These are phyloP conservation scores for Dascyllus trimaculatus DNA, from an alignment of 2,113 vertebrate genomes.

Conservation along the genomic window DNA sequence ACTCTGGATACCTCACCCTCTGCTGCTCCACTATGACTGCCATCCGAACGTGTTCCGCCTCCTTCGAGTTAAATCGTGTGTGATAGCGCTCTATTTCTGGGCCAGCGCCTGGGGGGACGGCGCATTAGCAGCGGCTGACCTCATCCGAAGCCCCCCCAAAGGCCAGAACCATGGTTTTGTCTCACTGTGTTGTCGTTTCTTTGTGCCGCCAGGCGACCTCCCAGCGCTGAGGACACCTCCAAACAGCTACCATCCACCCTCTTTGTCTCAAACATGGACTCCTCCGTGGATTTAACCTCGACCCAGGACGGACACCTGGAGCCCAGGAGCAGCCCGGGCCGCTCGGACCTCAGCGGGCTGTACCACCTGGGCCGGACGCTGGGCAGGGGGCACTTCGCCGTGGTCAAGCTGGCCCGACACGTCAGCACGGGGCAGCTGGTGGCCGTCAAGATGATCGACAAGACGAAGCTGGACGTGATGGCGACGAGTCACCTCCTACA, in stretches of 20 bases:
- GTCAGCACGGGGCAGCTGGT: constrained; percentile 90
- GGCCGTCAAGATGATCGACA: constrained; percentile 93
- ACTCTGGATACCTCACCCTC: no score
- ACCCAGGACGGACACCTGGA: constrained; percentile 69
- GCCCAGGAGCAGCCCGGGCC: constrained; percentile 72
- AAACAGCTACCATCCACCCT: not conserved
- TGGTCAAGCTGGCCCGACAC: constrained; percentile 90
- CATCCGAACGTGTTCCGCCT: no score
- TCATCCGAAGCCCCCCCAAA: no score
- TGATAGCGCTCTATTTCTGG: constrained; percentile 31
- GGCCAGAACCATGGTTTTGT: no score
- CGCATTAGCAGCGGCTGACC: no score
- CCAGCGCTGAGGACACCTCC: constrained; percentile 40
- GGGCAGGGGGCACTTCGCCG: constrained; percentile 91
- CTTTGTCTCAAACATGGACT: constrained; percentile 62
- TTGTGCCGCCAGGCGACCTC: constrained; percentile 55
- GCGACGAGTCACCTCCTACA: constrained; percentile 89
- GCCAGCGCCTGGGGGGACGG: not conserved
- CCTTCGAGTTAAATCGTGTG: constrained; percentile 4
- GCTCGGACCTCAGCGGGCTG: constrained; percentile 86
- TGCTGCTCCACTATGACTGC: no score
- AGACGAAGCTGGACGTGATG: constrained; percentile 88
- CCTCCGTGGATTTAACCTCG: constrained; percentile 26
- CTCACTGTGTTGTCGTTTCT: constrained; percentile 47
- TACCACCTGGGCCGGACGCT: constrained; percentile 90